Evolutionary conservation across 2,888 invertebrate genomes (phyloP).

Genomic region (Melitaea athalia): DNA sequence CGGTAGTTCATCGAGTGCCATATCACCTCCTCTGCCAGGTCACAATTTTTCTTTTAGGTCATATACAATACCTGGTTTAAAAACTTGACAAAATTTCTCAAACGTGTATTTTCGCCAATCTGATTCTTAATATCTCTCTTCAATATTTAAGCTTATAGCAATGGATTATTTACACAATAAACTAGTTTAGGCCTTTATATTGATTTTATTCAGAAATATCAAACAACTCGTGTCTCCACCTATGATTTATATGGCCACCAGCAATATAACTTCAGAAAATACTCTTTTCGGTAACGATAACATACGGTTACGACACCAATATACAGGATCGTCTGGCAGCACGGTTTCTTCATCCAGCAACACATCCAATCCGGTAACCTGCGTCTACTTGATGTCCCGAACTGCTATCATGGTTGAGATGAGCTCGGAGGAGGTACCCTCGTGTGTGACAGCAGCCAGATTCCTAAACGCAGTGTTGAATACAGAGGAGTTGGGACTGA

Average conservation of each 20-base stretch:
- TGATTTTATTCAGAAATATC: neutral
- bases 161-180: no score
- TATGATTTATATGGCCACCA: neutral
- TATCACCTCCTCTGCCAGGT: slow-evolving; percentile 79
- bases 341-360: slow-evolving; percentile 72
- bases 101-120: no score
- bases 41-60: neutral
- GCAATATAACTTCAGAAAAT: neutral
- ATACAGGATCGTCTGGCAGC: slow-evolving; percentile 71
- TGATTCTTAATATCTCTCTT: no score
- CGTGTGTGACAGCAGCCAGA: slow-evolving; percentile 65
- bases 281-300: no score
- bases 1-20: slow-evolving; percentile 77
- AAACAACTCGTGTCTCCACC: neutral
- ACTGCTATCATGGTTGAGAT: slow-evolving; percentile 92
- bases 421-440: slow-evolving; percentile 72
- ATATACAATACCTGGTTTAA: no score
- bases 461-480: slow-evolving; percentile 69
- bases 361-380: slow-evolving; percentile 82
- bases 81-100: no score
- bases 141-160: no score
- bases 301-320: neutral
- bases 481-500: slow-evolving; percentile 88
- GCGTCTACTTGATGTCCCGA: slow-evolving; percentile 92
- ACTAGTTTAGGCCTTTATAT: no score